A percentile compares a stretch with the other conserved stretches of the same genome.
Conservation (phyloP, 2,888 invertebrate genomes). For the Clitarchus hookeri region DNA sequence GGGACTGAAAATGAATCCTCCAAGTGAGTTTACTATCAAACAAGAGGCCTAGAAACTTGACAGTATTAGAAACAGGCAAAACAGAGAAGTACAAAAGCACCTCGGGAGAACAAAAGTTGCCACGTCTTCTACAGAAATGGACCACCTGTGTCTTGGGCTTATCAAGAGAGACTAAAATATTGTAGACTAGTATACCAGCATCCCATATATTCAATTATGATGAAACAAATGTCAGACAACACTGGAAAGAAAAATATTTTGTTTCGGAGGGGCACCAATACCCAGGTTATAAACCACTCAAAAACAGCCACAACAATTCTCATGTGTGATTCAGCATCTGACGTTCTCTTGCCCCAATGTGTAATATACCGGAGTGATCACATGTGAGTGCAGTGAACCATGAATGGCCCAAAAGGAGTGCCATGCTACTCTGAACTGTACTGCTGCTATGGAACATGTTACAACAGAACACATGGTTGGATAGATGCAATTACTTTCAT, state of each 20-base stretch:
- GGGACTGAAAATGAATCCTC: too few species aligned
- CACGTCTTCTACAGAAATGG: too few species aligned
- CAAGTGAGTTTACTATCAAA: too few species aligned
- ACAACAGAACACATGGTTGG: constrained; percentile 24
- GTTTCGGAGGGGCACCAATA: constrained; percentile 27
- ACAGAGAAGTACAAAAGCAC: too few species aligned
- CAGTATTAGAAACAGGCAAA: too few species aligned
- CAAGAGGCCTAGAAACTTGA: too few species aligned
- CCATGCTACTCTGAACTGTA: constrained; percentile 17
- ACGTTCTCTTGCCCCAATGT: constrained; percentile 41
- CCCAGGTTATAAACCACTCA: constrained; percentile 18
- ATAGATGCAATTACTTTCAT: background rate
- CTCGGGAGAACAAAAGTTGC: too few species aligned
- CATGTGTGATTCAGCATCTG: constrained; percentile 44
- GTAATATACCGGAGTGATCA: too few species aligned
- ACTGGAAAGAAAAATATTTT: constrained; percentile 42
- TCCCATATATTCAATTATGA: constrained; percentile 46
- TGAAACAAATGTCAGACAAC: constrained; percentile 47
- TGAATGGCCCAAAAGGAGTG: constrained; percentile 42
- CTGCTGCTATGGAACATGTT: constrained; percentile 28
- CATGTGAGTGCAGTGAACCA: background rate
- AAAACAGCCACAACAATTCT: constrained; percentile 41
- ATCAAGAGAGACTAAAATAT: too few species aligned
- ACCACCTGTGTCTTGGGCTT: too few species aligned
- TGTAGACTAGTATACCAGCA: constrained; percentile 7